A percentile compares a stretch with the other conserved stretches of the same genome.
Evolutionary conservation across 2,888 invertebrate species (phyloP).

Genomic region (Trachelus troglodyta): DNA sequence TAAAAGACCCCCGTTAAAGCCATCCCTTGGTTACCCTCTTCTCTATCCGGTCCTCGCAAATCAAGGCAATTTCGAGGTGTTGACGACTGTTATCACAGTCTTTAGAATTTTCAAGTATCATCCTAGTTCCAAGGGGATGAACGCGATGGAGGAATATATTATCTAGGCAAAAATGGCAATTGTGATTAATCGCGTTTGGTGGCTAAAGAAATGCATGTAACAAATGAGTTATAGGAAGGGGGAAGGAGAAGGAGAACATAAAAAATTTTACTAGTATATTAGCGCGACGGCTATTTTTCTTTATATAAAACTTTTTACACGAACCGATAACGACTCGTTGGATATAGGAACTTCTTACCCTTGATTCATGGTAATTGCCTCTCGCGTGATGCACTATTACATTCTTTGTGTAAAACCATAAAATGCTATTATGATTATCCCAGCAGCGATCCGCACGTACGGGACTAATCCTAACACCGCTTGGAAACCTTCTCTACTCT

Average conservation of each 20-base stretch:
- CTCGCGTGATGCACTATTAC: background rate
- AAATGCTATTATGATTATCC: background rate
- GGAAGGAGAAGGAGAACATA: background rate
- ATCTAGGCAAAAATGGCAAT: background rate
- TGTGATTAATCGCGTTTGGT: background rate
- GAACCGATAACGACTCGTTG: background rate
- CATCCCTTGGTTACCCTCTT: background rate
- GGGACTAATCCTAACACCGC: background rate
- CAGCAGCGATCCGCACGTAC: background rate
- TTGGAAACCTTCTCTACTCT: background rate
- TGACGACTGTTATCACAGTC: constrained; percentile 47
- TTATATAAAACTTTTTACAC: background rate
- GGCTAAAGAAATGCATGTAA: background rate
- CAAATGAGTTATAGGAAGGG: background rate
- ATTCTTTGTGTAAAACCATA: background rate
- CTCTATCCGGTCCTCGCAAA: constrained; percentile 33
- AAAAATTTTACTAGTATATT: background rate
- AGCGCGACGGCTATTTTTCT: background rate
- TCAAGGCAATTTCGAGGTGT: constrained; percentile 51
- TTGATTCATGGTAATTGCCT: background rate
- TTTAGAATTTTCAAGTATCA: constrained; percentile 14
- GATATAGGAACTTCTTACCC: background rate
- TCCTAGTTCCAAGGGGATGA: background rate
- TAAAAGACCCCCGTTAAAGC: constrained; percentile 44
- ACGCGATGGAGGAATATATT: background rate